Evolutionary conservation across 2,113 vertebrate genomes (phyloP).

Genomic region (Centropristis striata): DNA sequence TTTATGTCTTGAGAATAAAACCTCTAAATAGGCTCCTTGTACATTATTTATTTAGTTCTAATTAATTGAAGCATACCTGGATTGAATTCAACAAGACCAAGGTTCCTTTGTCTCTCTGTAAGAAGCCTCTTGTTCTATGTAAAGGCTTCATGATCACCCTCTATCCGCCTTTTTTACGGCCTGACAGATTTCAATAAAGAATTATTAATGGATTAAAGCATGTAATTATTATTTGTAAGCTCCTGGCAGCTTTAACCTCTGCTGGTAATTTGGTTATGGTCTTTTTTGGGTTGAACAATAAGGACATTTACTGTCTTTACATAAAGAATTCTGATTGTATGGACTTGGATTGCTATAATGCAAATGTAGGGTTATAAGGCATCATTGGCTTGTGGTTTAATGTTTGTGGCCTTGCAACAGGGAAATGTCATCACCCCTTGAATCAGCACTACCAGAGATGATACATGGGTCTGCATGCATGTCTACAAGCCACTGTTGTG

Average conservation of each 20-base stretch:
- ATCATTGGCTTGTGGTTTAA: slow-evolving; percentile 46
- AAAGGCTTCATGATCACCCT: slow-evolving; percentile 36
- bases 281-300: slow-evolving; percentile 6
- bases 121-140: slow-evolving; percentile 30
- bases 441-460: slow-evolving; percentile 58
- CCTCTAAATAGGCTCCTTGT: slow-evolving; percentile 78
- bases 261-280: slow-evolving; percentile 1
- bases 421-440: slow-evolving; percentile 50
- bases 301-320: slow-evolving; percentile 6
- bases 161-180: slow-evolving; percentile 3
- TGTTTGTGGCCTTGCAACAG: slow-evolving; percentile 17
- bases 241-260: slow-evolving; percentile 2
- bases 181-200: slow-evolving; percentile 13
- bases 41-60: slow-evolving; percentile 87
- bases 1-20: slow-evolving; percentile 86
- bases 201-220: slow-evolving; percentile 17
- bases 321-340: slow-evolving; percentile 10
- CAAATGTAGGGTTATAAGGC: slow-evolving; percentile 14
- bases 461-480: slow-evolving; percentile 51
- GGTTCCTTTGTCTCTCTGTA: slow-evolving; percentile 41
- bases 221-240: slow-evolving; percentile 20
- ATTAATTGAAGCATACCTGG: slow-evolving; percentile 85
- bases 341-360: slow-evolving; percentile 24
- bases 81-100: slow-evolving; percentile 79
- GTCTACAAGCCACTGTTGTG: slow-evolving; percentile 43